Evolutionary conservation across 2,113 vertebrate species (phyloP).

Genomic region (Falcunculus frontatus): DNA sequence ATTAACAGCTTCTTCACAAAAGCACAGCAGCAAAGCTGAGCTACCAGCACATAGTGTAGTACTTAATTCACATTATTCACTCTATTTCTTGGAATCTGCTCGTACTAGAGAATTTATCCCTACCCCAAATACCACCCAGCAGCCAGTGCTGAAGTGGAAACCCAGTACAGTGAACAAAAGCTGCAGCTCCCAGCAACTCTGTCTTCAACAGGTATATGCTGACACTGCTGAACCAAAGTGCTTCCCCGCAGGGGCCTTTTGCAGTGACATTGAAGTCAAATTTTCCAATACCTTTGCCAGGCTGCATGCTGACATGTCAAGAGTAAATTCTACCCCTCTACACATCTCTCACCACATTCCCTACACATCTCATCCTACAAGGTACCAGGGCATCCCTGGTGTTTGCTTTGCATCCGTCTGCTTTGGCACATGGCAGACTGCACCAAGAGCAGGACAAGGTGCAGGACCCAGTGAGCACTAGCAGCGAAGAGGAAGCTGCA

Average conservation of each 20-base stretch:
- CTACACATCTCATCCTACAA: background rate
- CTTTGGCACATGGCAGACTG: background rate
- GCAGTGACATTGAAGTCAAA: background rate
- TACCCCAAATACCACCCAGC: background rate
- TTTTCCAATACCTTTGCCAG: background rate
- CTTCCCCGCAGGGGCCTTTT: background rate
- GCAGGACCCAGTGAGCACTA: rapidly evolving
- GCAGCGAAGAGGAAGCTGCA: background rate
- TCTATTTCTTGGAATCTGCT: background rate
- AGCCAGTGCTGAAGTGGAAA: background rate
- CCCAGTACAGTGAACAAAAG: background rate
- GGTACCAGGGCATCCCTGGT: background rate
- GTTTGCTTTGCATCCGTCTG: background rate
- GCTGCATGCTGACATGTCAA: background rate
- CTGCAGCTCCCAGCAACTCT: background rate
- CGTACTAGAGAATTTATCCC: background rate
- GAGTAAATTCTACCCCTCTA: background rate
- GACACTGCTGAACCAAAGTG: background rate
- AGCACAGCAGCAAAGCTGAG: background rate
- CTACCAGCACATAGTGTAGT: rapidly evolving
- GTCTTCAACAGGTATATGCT: background rate
- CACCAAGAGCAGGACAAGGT: background rate
- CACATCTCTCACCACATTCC: background rate
- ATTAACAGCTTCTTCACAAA: background rate
- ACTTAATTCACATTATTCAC: background rate